Percentiles rank a stretch among this genome's conserved stretches.
Conservation (phyloP, 2,888 invertebrate species). For the Mythimna ferrago region DNA sequence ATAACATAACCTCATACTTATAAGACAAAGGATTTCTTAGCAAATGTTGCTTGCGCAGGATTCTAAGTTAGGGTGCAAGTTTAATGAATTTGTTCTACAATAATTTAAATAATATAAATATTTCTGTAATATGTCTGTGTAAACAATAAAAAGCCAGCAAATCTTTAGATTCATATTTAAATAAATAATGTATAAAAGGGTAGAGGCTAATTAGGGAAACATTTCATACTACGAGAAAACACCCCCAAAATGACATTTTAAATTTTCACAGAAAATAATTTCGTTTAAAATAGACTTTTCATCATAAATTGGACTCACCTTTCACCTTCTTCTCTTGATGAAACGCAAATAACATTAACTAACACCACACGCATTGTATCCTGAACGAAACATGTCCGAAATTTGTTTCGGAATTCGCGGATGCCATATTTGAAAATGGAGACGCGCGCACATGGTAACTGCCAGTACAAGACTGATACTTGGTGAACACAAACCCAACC, state of each 20-base stretch:
- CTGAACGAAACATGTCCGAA: constrained; percentile 49
- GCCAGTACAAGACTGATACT: constrained; percentile 80
- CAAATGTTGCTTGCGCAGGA: constrained; percentile 11
- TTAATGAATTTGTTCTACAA: constrained; percentile 1
- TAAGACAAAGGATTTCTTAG: constrained; percentile 44
- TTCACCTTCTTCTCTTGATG: constrained; percentile 18
- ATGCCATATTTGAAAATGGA: constrained; percentile 70
- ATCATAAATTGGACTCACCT: constrained; percentile 48
- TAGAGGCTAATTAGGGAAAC: background rate
- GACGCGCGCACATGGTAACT: constrained; percentile 80
- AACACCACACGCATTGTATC: constrained; percentile 56
- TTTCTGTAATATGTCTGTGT: too few species aligned
- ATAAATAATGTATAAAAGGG: constrained; percentile 2
- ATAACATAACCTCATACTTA: background rate
- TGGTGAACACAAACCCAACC: constrained; percentile 77
- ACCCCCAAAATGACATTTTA: background rate
- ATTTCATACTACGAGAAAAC: background rate
- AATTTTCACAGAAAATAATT: constrained; percentile 2
- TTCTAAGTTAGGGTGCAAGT: constrained; percentile 21
- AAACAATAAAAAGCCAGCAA: background rate
- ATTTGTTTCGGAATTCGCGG: constrained; percentile 61
- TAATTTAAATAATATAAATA: background rate
- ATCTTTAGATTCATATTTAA: constrained; percentile 1
- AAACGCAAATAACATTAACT: constrained; percentile 39
- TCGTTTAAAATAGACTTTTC: background rate